Base-by-base conservation (phyloP, 2,888 invertebrate genomes). In the Xylota sylvarum region DNA sequence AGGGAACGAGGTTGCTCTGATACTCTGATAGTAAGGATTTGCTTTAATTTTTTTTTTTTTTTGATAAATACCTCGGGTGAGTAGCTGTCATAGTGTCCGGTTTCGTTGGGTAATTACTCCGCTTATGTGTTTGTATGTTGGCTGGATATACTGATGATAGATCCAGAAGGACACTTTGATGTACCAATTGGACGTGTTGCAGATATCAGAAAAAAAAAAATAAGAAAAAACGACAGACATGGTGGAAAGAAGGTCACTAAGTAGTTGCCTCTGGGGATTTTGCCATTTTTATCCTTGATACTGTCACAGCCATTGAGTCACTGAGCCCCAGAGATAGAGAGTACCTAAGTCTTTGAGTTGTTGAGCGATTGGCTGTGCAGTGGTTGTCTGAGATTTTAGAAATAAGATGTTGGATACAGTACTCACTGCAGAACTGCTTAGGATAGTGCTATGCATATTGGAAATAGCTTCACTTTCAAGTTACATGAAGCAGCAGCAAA, bases 51-150 rank as follows among this genome's bases (percentile, higher is more conserved):
- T 65, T 50, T 40, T 50, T 58, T 46, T 43, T 30, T 27, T 27
- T 52, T 23, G 46, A 27, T 81, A 67, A 72, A 73, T 73, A 81
- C 60, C 67, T 64, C 17, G 58, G 65, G 67, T 78, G 86, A 80
- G 81, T 86, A 74, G 82, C 86, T 86, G 86, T 81, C 81, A 82
- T 58, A 72, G 77, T 82, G 72, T 72, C 73, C 82, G 37, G 77
- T 86, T 82, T 78, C 82, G 62, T 85, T 85, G 69, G 80, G 55
- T 81, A 85, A 85, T 85, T 76, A 84, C 74, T 32, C 56, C 67
- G 23, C 30, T 19, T 27, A 48, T 73, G 6, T 52, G 10, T 19
- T 5, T 48, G 27, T 37, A 27, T 52, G 32, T 40, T 30, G 10
- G 7, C 19, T 62, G 60, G 40, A 23, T 64, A 40, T 52, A 30